Percentiles rank a stretch among this genome's conserved stretches.
These are phyloP conservation scores for Chaetorhynchus papuensis DNA, from an alignment of 2,113 vertebrate genomes.

Conservation along the genomic window DNA sequence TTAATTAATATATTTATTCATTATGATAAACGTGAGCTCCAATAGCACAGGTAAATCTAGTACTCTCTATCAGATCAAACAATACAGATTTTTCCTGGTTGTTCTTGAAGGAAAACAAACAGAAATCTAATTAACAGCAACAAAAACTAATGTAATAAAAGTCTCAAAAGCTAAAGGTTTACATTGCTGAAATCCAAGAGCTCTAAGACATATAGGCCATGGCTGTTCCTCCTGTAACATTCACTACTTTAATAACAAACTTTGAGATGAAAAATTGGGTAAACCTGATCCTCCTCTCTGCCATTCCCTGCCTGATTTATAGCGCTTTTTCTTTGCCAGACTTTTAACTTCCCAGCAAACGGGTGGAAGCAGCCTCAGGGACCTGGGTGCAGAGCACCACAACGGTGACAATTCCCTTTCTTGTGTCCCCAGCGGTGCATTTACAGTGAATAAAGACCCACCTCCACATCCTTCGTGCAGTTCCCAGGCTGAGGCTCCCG, in stretches of 20 bases:
- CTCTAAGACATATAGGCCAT: neutral
- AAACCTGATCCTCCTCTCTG: neutral
- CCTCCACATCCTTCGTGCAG: neutral
- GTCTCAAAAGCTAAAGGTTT: neutral
- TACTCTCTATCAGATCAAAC: neutral
- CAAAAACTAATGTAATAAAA: neutral
- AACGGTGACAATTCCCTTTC: neutral
- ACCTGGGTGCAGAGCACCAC: neutral
- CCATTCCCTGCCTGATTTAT: slow-evolving; percentile 20
- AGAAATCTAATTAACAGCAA: neutral
- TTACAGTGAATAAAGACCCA: neutral
- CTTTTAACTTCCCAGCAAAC: neutral
- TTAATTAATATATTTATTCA: slow-evolving; percentile 16
- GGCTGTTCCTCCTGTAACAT: neutral
- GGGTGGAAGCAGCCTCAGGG: neutral
- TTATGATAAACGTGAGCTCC: neutral
- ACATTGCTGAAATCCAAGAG: neutral
- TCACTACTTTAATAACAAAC: neutral
- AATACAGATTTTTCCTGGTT: neutral
- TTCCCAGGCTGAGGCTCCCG: neutral
- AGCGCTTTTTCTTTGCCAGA: neutral
- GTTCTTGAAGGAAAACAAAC: slow-evolving; percentile 15
- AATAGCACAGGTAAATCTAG: neutral
- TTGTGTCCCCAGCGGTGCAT: neutral
- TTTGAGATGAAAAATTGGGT: neutral